Evolutionary conservation across 2,113 vertebrate species (phyloP), one percentile per base, ranked within the genome.

Genomic region (Boleophthalmus pectinirostris): DNA sequence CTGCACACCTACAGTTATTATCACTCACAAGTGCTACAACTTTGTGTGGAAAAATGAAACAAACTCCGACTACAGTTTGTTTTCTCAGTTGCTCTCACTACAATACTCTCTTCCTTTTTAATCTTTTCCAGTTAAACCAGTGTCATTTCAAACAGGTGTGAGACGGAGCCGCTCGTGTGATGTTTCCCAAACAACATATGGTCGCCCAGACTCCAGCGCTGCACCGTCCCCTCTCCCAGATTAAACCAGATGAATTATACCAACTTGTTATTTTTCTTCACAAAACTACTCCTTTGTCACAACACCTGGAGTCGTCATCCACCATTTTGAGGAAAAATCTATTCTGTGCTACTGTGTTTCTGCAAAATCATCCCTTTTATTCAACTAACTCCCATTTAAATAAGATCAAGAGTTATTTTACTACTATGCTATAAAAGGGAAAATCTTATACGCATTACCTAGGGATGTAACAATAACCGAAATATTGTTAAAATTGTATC

Each of bases 71-170:
- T 43, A 10, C 8, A 43, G 7, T 10, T 43, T 43, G 29, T 29
- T 29, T 29, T 29, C 29, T 29, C 29, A n/a, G 29, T 29, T 29
- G 14, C 0, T 18, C 18, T 51, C 14, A 13, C 3, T 47, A 3
- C 47, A 16, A 0, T 51, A n/a, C 18, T 51, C 10, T 6, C 3
- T 0, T 6, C 16, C 47, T 16, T 51, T 18, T 47, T 14, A 21
- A 21, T 14, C 0, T 11, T 23, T 11, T 3, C 23, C 24, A 11
- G 56, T 58, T 25, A 58, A 23, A 58, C 56, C 35, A 16, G 5
- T 77, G 78, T 38, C 16, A 70, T 72, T 78, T 80, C 33, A 18
- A 63, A 75, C 57, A 69, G 71, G 77, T 51, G 58, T 57, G 29
- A 0, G 1, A n/a, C 57, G 45, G 18, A 47, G 61, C 20, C 1